Percentiles rank a stretch among this genome's conserved stretches.
phyloP scores from a whole-genome alignment of 1,140 invertebrate genomes.

The Ganaspis sp. region DNA sequence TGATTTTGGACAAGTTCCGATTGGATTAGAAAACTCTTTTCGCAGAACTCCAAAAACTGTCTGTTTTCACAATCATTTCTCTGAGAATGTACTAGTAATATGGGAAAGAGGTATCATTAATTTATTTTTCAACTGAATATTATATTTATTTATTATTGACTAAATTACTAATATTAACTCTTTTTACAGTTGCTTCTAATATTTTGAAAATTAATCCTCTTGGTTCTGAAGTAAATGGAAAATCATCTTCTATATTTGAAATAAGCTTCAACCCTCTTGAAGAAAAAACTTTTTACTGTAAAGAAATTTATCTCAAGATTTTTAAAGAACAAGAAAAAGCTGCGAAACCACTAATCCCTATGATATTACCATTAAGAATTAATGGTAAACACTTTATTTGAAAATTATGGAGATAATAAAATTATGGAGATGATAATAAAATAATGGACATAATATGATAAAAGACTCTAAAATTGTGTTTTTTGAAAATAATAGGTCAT shows the following conservation, averaged over 20 bases:
- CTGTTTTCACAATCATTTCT: conserved; percentile 59
- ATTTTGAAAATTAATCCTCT: conserved; percentile 58
- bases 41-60: conserved; percentile 48
- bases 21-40: conserved; percentile 31
- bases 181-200: conserved; percentile 46
- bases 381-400: conserved; percentile 50
- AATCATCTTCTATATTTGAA: conserved; percentile 58
- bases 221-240: conserved; percentile 34
- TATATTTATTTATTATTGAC: neutral
- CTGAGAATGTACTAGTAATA: conserved; percentile 45
- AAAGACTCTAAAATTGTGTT: too few relatives aligned
- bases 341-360: conserved; percentile 36
- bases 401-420: too few relatives aligned
- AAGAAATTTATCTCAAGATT: conserved; percentile 49
- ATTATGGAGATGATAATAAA: too few relatives aligned
- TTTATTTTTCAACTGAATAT: neutral
- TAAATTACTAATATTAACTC: conserved; percentile 23
- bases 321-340: conserved; percentile 30
- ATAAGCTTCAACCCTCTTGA: conserved; percentile 56
- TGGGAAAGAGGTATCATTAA: conserved; percentile 58
- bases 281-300: conserved; percentile 47
- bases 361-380: conserved; percentile 46
- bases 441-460: too few relatives aligned
- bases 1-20: conserved; percentile 54
- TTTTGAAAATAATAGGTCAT: conserved; percentile 56